Base-by-base conservation (phyloP, 2,888 invertebrate genomes). In the Digitonthophagus gazella region DNA sequence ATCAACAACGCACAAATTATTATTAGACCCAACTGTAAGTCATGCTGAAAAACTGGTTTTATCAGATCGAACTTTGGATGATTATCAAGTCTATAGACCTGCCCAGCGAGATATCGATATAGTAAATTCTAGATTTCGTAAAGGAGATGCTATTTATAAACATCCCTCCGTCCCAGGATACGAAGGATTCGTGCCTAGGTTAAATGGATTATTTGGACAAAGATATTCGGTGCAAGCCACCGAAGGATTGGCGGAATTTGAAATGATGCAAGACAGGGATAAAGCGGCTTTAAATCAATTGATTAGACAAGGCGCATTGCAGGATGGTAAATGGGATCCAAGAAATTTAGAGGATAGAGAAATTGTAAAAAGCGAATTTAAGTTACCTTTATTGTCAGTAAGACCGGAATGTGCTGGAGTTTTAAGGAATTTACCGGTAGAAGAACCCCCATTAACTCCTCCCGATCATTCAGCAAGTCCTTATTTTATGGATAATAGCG, bases 111-210 rank as follows among this genome's bases (percentile, higher is more conserved):
- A 91, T 76, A 86, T 91, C 55, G 89, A 91, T 72, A 80, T 86
- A 0, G 88, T 92, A 2, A 89, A 89, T 74, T 86, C 88, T 6
- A 86, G 90, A 72, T 86, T 86, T 73, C 84, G 87, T 66, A 87
- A 88, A 78, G 89, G 89, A 1, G 91, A 91, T 81, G 86, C 90
- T 0, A 85, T 90, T 22, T 92, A 90, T 80, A 87, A 87, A 70
- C 89, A 92, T 82, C 92, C 92, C 1, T 89, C 91, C 82, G 84
- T 90, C 72, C 91, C 92, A 15, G 91, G 91, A 55, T 93, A 91
- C 78, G 89, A 90, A 82, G 93, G 91, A 70, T 90, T 89, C 77
- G 84, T 90, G 58, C 93, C 93, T 2, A 86, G 88, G 74, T 80
- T 91, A 74, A 87, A 87, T 76, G 88, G 86, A 2, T 86, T 88